phyloP scores from a whole-genome alignment of 2,797 vertebrate species.

The Chelonia mydas region DNA sequence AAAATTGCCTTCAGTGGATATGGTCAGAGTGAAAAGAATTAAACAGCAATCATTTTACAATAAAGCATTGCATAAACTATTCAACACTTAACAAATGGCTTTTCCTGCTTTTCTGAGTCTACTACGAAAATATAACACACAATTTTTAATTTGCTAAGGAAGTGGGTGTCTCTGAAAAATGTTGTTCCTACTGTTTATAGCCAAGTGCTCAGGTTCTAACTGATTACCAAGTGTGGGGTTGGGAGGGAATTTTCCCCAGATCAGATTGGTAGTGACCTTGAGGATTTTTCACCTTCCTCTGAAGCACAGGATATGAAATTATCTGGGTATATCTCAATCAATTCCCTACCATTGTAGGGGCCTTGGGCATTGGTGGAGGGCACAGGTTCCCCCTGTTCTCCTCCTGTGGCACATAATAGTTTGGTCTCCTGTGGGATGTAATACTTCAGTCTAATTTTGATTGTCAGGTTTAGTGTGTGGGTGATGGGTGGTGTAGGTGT shows the following conservation, averaged over 20 bases:
- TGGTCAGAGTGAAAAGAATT: conserved; percentile 60
- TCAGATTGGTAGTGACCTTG: not conserved
- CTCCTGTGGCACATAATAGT: not conserved
- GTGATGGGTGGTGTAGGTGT: not conserved
- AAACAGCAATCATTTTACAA: conserved; percentile 59
- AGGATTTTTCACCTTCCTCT: not conserved
- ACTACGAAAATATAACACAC: not conserved
- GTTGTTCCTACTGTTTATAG: not conserved
- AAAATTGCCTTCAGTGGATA: not conserved
- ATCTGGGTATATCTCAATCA: not conserved
- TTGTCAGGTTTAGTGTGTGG: not conserved
- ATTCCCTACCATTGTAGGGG: not conserved
- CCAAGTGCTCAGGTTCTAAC: not conserved
- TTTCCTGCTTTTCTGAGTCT: conserved; percentile 25
- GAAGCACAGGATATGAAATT: not conserved
- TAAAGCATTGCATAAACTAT: not conserved
- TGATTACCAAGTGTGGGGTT: not conserved
- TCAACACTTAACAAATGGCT: not conserved
- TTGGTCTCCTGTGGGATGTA: not conserved
- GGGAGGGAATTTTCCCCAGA: not conserved
- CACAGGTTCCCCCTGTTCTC: not conserved
- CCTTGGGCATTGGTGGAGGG: not conserved
- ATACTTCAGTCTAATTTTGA: not conserved
- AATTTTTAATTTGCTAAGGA: not conserved
- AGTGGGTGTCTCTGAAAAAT: not conserved